Evolutionary conservation across 2,888 invertebrate species (phyloP), one percentile per base, ranked within the genome.

Genomic region (Thumatha senex): DNA sequence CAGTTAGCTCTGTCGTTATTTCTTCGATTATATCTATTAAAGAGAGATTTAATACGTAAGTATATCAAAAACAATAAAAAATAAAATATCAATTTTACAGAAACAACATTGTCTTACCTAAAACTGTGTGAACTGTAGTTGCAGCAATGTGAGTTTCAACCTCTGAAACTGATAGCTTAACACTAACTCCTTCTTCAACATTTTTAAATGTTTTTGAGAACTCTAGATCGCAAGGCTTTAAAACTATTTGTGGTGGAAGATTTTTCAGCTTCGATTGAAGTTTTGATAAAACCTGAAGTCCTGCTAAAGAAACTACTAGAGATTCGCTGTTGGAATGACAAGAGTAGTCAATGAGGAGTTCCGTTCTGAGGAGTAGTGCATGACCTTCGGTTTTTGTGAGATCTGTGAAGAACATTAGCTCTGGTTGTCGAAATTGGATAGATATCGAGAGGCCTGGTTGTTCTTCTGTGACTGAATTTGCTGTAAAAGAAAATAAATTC

Each of bases 391-490:
- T 93, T 36, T 93, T 93, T 8, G 92, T 92, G n/a, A 93, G 85
- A 64, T 94, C 94, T 0, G 95, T 94, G 74, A 95, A 94, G 65
- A 96, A 92, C 83, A 96, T 93, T 43, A 96, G 89, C 82, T 96
- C 96, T 0, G 96, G 96, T 72, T 95, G 94, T 30, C 96, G 94
- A 65, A 96, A 93, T 68, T 95, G 93, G 18, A 96, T 87, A 0
- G 95, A 95, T 60, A 96, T 85, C 0, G 95, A 94, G 29, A 96
- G 82, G 40, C 94, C 94, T 66, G 88, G 86, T 29, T 80, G 74
- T 10, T 92, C 91, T 61, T 91, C 91, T 33, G 84, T 82, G 66
- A 92, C 72, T 67, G 90, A 82, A 68, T 90, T 78, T 64, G 92
- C 86, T 93, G 83, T 1, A 80, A 80, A 41, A 38, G 12, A 14